Conservation (phyloP, 2,888 invertebrate species). For the Deilephila elpenor region DNA sequence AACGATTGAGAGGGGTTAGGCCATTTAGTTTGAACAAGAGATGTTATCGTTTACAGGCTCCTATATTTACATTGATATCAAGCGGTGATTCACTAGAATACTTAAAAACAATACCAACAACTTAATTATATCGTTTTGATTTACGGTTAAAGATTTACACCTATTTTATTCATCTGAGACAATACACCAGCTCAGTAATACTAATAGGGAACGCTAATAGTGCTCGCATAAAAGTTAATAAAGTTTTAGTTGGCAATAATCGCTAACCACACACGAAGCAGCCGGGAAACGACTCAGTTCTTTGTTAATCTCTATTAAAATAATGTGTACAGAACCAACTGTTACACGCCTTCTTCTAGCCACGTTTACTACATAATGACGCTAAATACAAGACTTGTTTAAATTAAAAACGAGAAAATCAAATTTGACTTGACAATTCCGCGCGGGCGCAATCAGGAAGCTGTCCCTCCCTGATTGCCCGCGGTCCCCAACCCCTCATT, state of each 20-base stretch:
- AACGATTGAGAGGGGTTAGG: too few species aligned
- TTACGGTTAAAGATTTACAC: too few species aligned
- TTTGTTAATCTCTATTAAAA: constrained; percentile 23
- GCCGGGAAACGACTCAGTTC: constrained; percentile 15
- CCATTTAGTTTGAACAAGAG: too few species aligned
- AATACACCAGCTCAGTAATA: constrained; percentile 4
- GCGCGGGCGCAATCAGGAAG: constrained; percentile 70
- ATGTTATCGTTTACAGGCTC: too few species aligned
- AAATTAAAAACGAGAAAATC: constrained; percentile 52
- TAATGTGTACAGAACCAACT: constrained; percentile 13
- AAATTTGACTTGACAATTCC: constrained; percentile 60
- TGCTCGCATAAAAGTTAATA: constrained; percentile 19
- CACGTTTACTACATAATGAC: constrained; percentile 47
- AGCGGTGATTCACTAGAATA: too few species aligned
- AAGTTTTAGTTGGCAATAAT: constrained; percentile 20
- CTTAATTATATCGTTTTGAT: not conserved
- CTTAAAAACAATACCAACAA: not conserved
- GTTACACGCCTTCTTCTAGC: constrained; percentile 20
- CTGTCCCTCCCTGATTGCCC: constrained; percentile 62
- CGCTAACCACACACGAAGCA: constrained; percentile 34
- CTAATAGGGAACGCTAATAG: not conserved
- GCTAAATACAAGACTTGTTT: constrained; percentile 37
- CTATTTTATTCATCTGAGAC: not conserved
- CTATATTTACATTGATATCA: too few species aligned
- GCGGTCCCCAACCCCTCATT: constrained; percentile 72